phyloP scores from a whole-genome alignment of 2,888 invertebrate genomes.

The Eudasyphora cyanicolor region DNA sequence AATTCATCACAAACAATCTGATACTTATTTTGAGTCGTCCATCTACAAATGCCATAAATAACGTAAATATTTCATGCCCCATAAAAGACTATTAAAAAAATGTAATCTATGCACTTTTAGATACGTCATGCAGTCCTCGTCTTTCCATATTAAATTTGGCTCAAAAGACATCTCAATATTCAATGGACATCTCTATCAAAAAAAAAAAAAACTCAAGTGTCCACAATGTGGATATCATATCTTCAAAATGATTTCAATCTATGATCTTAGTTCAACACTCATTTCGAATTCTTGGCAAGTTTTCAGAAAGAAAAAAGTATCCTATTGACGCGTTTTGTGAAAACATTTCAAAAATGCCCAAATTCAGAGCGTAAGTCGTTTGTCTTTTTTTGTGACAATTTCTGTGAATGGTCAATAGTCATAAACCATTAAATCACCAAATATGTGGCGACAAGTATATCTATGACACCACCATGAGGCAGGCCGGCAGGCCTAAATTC shows the following conservation, averaged over 20 bases:
- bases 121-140: no score
- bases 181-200: background rate
- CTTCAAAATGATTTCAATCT: no score
- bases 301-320: background rate
- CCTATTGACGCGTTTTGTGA: background rate
- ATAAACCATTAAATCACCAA: background rate
- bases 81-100: no score
- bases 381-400: conserved; percentile 11
- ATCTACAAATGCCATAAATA: no score
- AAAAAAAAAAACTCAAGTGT: background rate
- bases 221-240: background rate
- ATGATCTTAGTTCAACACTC: background rate
- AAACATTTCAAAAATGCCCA: conserved; percentile 11
- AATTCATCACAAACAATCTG: no score
- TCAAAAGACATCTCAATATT: background rate
- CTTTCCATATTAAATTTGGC: no score
- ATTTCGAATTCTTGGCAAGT: background rate
- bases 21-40: no score
- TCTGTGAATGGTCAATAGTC: background rate
- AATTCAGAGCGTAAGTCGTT: background rate
- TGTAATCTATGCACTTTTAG: no score
- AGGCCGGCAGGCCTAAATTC: background rate
- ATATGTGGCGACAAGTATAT: background rate
- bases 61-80: no score
- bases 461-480: background rate